Conservation (phyloP, 2,888 invertebrate species). For the Aleiodes testaceus region DNA sequence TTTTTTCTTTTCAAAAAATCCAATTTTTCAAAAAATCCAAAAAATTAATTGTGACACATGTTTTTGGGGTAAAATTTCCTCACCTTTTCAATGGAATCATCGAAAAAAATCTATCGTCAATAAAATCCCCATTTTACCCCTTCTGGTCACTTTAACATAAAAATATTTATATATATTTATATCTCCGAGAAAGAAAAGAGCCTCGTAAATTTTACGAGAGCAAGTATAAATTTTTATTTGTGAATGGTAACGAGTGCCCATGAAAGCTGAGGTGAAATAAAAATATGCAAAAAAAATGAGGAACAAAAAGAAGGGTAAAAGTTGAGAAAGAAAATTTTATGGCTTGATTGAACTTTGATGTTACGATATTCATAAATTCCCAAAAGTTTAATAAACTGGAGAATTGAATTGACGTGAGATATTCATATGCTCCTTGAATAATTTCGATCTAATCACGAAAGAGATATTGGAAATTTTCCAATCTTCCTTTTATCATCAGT, state of each 20-base stretch:
- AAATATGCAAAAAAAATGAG: conserved; percentile 6
- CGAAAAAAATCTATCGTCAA: background rate
- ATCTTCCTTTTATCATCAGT: background rate
- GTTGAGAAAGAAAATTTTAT: background rate
- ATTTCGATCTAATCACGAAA: conserved; percentile 5
- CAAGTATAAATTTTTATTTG: conserved; percentile 31
- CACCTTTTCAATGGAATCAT: no score
- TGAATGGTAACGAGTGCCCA: conserved; percentile 27
- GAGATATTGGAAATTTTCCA: background rate
- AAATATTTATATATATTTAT: conserved; percentile 31
- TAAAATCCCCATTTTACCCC: no score
- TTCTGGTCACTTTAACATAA: conserved; percentile 19
- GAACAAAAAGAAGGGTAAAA: background rate
- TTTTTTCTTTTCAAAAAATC: no score
- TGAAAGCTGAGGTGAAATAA: conserved; percentile 24
- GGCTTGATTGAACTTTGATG: conserved; percentile 3
- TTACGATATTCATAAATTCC: conserved; percentile 13
- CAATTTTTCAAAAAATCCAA: no score
- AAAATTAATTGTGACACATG: no score
- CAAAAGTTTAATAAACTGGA: conserved; percentile 7
- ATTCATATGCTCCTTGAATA: background rate
- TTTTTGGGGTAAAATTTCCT: no score
- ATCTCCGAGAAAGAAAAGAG: conserved; percentile 22
- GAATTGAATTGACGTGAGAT: background rate
- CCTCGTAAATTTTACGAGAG: conserved; percentile 31